phyloP scores from a whole-genome alignment of 1,140 invertebrate species.

The Prorops nasuta region DNA sequence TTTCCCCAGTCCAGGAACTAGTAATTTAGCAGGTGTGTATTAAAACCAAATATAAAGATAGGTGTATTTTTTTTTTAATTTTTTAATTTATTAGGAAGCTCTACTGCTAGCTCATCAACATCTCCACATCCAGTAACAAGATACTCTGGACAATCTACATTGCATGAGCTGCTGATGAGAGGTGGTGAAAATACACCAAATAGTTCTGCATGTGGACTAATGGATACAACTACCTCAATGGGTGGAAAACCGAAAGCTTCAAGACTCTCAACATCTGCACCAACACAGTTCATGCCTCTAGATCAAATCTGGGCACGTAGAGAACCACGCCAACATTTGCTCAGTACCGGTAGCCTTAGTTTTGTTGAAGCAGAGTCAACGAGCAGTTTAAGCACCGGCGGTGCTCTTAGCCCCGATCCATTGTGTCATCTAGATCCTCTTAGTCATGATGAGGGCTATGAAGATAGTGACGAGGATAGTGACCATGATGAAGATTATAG shows the following conservation, averaged over 20 bases:
- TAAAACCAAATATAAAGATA: not conserved
- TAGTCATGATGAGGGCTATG: slow-evolving; percentile 78
- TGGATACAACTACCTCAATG: slow-evolving; percentile 45
- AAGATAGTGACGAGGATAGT: slow-evolving; percentile 73
- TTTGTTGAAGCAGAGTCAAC: slow-evolving; percentile 77
- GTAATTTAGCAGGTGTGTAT: slow-evolving; percentile 45
- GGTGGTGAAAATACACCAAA: slow-evolving; percentile 55
- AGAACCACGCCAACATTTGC: slow-evolving; percentile 76
- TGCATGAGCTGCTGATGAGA: slow-evolving; percentile 70
- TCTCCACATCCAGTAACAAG: slow-evolving; percentile 41
- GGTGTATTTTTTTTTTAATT: slow-evolving; percentile 1
- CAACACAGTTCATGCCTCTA: slow-evolving; percentile 72
- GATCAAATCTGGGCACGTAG: slow-evolving; percentile 81
- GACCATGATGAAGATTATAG: slow-evolving; percentile 84
- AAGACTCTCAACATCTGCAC: slow-evolving; percentile 77
- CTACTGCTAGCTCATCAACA: slow-evolving; percentile 51
- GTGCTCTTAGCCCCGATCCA: slow-evolving; percentile 74
- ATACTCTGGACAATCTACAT: slow-evolving; percentile 49
- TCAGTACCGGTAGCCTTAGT: slow-evolving; percentile 79
- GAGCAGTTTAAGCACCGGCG: slow-evolving; percentile 82
- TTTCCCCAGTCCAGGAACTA: slow-evolving; percentile 47
- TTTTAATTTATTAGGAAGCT: slow-evolving; percentile 44
- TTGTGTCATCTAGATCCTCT: slow-evolving; percentile 69
- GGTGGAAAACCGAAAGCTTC: slow-evolving; percentile 57
- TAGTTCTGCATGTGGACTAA: slow-evolving; percentile 42